A percentile compares a stretch with the other conserved stretches of the same genome.
phyloP scores from a whole-genome alignment of 2,113 vertebrate species.

The Amphiprion ocellaris region DNA sequence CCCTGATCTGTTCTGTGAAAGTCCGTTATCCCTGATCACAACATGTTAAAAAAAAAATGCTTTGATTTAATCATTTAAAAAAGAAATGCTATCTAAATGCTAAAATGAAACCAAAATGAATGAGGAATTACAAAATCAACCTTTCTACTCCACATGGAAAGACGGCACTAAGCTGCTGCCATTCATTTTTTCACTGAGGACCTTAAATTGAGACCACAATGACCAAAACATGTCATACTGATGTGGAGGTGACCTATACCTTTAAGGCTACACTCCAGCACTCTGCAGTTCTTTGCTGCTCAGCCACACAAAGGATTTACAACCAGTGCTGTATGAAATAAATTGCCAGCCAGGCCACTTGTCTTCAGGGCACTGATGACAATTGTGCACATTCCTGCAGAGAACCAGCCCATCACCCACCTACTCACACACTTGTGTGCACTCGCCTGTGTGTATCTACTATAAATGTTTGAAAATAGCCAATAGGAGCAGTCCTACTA shows the following conservation, averaged over 20 bases:
- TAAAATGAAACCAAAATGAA: not conserved
- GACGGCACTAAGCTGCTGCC: not conserved
- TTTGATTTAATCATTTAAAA: not conserved
- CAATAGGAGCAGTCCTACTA: constrained; percentile 44
- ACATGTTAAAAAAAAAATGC: constrained; percentile 13
- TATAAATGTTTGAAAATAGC: constrained; percentile 42
- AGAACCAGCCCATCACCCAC: constrained; percentile 52
- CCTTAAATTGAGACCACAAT: constrained; percentile 36
- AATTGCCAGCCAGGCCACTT: constrained; percentile 71
- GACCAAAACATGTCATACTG: constrained; percentile 53
- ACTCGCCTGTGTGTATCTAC: not conserved
- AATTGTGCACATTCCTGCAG: constrained; percentile 71
- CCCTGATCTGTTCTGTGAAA: constrained; percentile 6
- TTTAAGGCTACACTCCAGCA: constrained; percentile 73
- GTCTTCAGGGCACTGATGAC: constrained; percentile 75
- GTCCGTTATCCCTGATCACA: not conserved
- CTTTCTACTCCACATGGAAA: not conserved
- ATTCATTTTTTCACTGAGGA: constrained; percentile 31
- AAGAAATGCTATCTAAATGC: too few species aligned
- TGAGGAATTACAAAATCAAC: constrained; percentile 1
- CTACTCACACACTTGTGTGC: not conserved
- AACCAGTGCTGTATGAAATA: constrained; percentile 68
- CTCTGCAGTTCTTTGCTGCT: constrained; percentile 66
- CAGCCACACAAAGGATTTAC: constrained; percentile 78
- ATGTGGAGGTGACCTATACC: constrained; percentile 81